phyloP scores from a whole-genome alignment of 2,888 invertebrate species.

The Sesia bembeciformis region DNA sequence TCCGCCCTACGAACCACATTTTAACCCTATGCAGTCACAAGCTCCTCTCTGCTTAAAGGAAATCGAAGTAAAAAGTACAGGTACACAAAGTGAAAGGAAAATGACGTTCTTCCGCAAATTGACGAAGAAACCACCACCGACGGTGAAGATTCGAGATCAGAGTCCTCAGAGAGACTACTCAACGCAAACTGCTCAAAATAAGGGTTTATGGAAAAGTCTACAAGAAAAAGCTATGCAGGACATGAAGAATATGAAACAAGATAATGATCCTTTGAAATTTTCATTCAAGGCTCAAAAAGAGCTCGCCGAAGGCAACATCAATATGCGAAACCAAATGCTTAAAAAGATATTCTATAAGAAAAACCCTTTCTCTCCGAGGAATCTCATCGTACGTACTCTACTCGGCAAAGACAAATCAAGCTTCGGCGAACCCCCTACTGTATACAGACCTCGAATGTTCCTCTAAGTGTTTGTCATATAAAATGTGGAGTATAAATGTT shows the following conservation, averaged over 20 bases:
- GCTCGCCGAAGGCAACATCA: constrained; percentile 39
- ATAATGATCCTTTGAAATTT: constrained; percentile 25
- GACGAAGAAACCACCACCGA: constrained; percentile 28
- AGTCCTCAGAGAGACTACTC: constrained; percentile 17
- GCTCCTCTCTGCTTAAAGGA: constrained; percentile 51
- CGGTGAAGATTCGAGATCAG: neutral
- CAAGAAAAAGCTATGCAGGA: constrained; percentile 25
- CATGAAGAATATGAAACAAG: constrained; percentile 4
- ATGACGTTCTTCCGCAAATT: constrained; percentile 43
- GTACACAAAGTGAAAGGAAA: constrained; percentile 54
- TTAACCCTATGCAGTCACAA: constrained; percentile 21
- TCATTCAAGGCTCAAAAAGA: constrained; percentile 37
- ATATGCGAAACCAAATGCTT: constrained; percentile 44
- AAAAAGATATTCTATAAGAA: constrained; percentile 51
- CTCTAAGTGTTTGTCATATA: constrained; percentile 13
- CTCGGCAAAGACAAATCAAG: constrained; percentile 50
- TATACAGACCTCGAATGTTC: constrained; percentile 41
- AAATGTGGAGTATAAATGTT: too few species aligned
- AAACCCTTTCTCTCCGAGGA: constrained; percentile 56
- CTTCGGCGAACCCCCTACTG: constrained; percentile 33
- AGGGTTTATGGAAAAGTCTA: constrained; percentile 33
- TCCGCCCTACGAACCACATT: constrained; percentile 16
- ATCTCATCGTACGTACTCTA: constrained; percentile 44
- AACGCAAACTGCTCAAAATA: constrained; percentile 17
- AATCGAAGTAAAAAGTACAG: constrained; percentile 58